These are phyloP conservation scores for Chondrosia reniformis DNA, from an alignment of 37 sponge, comb jelly and placozoan genomes.

Conservation along the genomic window DNA sequence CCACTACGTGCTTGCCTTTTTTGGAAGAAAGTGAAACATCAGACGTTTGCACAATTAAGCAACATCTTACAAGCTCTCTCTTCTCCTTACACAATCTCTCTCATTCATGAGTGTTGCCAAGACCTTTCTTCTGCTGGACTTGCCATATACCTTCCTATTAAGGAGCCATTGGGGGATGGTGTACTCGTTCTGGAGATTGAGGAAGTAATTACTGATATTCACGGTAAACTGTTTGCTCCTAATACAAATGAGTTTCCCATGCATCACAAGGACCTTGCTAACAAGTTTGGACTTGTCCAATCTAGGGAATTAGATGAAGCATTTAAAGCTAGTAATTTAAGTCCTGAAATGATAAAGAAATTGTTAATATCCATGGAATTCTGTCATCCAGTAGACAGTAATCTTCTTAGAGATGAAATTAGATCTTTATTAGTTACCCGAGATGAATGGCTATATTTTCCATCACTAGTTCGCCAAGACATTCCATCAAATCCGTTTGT, in stretches of 20 bases:
- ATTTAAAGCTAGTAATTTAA: neutral
- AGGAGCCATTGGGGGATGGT: neutral
- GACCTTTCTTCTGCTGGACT: neutral
- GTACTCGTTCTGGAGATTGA: neutral
- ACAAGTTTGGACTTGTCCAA: neutral
- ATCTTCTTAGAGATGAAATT: neutral
- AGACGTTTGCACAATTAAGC: neutral
- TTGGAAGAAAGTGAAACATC: neutral
- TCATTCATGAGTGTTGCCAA: neutral
- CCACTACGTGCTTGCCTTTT: neutral
- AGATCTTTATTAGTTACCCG: neutral
- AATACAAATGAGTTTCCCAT: neutral
- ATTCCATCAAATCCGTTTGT: neutral
- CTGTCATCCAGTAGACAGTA: constrained; percentile 8
- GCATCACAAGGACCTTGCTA: neutral
- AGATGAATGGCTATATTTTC: neutral
- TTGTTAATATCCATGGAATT: neutral
- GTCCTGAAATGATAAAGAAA: neutral
- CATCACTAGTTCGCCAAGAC: neutral
- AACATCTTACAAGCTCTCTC: neutral
- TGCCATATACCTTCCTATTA: neutral
- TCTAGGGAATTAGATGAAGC: neutral
- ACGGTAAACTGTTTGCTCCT: constrained; percentile 8
- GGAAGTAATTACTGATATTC: neutral
- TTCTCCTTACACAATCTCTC: neutral